Evolutionary conservation across 2,888 invertebrate species (phyloP).

Genomic region (Rambutsinella grinnellia): DNA sequence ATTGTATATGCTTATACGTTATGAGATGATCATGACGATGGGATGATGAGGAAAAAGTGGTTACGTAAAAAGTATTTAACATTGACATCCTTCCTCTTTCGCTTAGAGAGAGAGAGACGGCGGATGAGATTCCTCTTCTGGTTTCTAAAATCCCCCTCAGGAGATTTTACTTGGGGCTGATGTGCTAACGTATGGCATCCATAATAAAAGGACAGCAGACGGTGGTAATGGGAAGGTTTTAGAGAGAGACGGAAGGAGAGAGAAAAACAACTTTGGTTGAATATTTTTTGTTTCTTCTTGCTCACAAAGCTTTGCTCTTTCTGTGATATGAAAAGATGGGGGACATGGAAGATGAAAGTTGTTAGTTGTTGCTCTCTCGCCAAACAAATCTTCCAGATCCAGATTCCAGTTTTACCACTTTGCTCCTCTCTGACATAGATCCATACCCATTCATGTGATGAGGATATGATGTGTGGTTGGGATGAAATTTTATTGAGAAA

Average conservation of each 20-base stretch:
- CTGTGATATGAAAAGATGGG: constrained; percentile 1
- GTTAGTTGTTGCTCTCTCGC: constrained; percentile 22
- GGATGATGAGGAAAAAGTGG: constrained; percentile 57
- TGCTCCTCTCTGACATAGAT: neutral
- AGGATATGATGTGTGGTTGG: neutral
- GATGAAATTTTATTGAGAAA: neutral
- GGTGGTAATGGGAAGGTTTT: neutral
- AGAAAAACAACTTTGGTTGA: constrained; percentile 56
- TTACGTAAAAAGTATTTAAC: constrained; percentile 58
- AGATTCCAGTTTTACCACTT: constrained; percentile 45
- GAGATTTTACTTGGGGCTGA: constrained; percentile 51
- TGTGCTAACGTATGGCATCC: constrained; percentile 6
- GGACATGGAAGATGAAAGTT: constrained; percentile 41
- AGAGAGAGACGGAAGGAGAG: constrained; percentile 52
- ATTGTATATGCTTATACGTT: constrained; percentile 27
- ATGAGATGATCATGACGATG: constrained; percentile 34
- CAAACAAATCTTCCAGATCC: constrained; percentile 49
- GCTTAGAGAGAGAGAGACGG: constrained; percentile 32
- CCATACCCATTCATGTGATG: neutral
- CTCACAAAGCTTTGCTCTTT: constrained; percentile 24
- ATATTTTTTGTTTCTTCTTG: constrained; percentile 24
- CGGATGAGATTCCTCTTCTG: constrained; percentile 49
- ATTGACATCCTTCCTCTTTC: constrained; percentile 58
- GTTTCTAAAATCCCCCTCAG: constrained; percentile 56
- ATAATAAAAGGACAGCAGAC: neutral